Percentiles rank a stretch among this genome's conserved stretches.
Evolutionary conservation across 35 echinoderm and acorn worm genomes (phyloP).

Genomic region (Apostichopus californicus): DNA sequence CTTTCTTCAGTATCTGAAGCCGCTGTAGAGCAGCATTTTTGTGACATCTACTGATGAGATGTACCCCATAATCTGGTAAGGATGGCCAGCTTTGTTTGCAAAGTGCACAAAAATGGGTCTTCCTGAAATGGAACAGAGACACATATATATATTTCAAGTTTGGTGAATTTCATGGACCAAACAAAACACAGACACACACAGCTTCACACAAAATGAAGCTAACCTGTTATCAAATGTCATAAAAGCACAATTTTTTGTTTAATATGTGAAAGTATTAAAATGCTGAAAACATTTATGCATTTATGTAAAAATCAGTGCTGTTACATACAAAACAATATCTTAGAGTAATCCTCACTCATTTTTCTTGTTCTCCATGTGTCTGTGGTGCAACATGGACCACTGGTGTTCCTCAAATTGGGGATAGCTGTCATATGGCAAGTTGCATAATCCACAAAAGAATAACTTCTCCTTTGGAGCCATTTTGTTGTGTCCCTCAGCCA

Average conservation of each 20-base stretch:
- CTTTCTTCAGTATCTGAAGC: neutral
- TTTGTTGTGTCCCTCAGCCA: neutral
- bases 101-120: neutral
- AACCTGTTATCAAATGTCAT: no score
- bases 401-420: constrained; percentile 15
- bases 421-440: constrained; percentile 3
- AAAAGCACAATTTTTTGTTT: no score
- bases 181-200: no score
- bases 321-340: no score
- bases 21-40: neutral
- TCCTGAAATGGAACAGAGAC: neutral
- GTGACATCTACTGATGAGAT: neutral
- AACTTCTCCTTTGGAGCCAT: neutral
- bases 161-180: no score
- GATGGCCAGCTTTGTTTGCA: neutral
- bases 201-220: no score
- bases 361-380: constrained; percentile 13
- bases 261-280: no score
- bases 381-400: constrained; percentile 23
- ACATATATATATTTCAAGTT: no score
- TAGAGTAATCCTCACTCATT: neutral
- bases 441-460: neutral
- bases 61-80: constrained; percentile 19
- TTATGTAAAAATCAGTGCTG: no score
- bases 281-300: no score